phyloP scores from a whole-genome alignment of 2,797 vertebrate species.

The Acanthurus lineatus region DNA sequence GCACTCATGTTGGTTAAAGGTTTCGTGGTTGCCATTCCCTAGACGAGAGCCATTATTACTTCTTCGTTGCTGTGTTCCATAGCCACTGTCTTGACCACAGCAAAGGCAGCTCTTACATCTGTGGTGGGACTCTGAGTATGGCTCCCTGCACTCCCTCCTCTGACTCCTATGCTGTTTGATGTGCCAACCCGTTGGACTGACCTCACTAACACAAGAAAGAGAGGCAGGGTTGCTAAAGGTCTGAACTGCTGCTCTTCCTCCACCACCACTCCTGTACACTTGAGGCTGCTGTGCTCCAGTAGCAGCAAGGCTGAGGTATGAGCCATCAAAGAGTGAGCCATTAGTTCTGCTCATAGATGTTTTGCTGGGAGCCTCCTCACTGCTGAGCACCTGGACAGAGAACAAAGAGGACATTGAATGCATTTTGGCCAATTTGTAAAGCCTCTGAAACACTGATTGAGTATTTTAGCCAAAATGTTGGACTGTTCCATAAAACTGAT shows the following conservation, averaged over 20 bases:
- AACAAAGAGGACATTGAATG: conserved; percentile 65
- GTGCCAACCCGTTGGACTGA: conserved; percentile 35
- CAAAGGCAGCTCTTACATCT: conserved; percentile 39
- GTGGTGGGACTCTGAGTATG: conserved; percentile 11
- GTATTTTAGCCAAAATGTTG: conserved; percentile 55
- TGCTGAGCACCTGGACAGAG: conserved; percentile 73
- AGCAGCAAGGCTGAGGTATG: conserved; percentile 81
- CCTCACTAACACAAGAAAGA: conserved; percentile 38
- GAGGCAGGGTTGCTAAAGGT: conserved; percentile 37
- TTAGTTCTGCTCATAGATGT: conserved; percentile 59
- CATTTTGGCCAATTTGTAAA: conserved; percentile 45
- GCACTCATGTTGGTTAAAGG: conserved; percentile 26
- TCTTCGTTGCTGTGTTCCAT: conserved; percentile 37
- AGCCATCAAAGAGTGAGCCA: conserved; percentile 82
- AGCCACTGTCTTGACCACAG: conserved; percentile 40
- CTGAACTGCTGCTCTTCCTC: conserved; percentile 40
- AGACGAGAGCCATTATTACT: neutral
- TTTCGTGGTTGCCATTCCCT: conserved; percentile 22
- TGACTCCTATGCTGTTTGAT: conserved; percentile 20
- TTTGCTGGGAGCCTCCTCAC: conserved; percentile 67
- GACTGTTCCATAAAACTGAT: conserved; percentile 63
- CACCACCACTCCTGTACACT: conserved; percentile 35
- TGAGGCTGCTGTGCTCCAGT: conserved; percentile 43
- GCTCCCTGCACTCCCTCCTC: conserved; percentile 42
- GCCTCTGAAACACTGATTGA: conserved; percentile 49